These are phyloP conservation scores for Centropyge bicolor DNA, from an alignment of 2,797 vertebrate genomes.

Conservation along the genomic window DNA sequence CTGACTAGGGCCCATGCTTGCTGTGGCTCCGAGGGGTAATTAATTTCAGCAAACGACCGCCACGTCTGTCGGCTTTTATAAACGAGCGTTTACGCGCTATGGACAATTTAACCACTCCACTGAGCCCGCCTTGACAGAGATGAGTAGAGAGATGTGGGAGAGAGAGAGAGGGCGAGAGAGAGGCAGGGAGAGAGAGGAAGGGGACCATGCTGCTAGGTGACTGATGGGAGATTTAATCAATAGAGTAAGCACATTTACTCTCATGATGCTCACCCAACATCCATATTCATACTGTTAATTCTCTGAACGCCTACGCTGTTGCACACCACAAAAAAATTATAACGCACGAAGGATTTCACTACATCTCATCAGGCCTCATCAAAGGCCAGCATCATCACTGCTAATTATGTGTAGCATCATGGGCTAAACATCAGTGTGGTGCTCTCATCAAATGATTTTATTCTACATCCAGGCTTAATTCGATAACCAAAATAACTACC, in stretches of 20 bases:
- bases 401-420: constrained; percentile 71
- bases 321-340: constrained; percentile 72
- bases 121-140: constrained; percentile 84
- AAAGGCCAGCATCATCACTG: constrained; percentile 72
- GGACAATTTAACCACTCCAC: constrained; percentile 88
- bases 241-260: constrained; percentile 85
- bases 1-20: constrained; percentile 81
- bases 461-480: constrained; percentile 57
- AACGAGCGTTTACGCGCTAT: constrained; percentile 87
- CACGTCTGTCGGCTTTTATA: constrained; percentile 89
- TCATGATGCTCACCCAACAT: constrained; percentile 78
- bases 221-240: constrained; percentile 85
- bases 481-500: constrained; percentile 43
- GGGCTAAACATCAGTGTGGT: constrained; percentile 59
- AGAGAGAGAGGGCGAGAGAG: constrained; percentile 14
- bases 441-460: constrained; percentile 49
- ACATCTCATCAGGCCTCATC: constrained; percentile 78
- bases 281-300: constrained; percentile 83
- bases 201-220: constrained; percentile 71
- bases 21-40: constrained; percentile 85
- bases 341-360: constrained; percentile 76
- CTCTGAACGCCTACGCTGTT: constrained; percentile 73
- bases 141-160: constrained; percentile 64
- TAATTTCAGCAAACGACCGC: constrained; percentile 88
- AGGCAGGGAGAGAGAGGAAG: constrained; percentile 33